Base-by-base conservation (phyloP, 2,797 vertebrate species). In the Phoeniculus purpureus region DNA sequence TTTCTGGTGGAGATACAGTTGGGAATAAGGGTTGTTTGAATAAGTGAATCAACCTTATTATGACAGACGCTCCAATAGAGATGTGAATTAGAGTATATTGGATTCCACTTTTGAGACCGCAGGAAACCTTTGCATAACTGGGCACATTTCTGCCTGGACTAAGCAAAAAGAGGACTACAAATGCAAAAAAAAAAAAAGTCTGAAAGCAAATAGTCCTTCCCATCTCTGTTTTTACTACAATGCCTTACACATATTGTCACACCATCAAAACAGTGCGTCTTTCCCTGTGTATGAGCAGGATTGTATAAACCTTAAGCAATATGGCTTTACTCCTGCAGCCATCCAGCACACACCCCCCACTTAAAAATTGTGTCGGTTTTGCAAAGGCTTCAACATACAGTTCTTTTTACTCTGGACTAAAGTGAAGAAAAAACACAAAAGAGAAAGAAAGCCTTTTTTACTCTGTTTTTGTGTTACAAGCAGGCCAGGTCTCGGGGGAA, bases 1-100 rank as follows among this genome's bases (percentile, higher is more conserved):
- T 97, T 97, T 97, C 94, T 93, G 94, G 89, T 67, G 70, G 92
- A 96, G 92, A 94, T 95, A 83, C 90, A 94, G 51, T 77, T 95
- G 96, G 93, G 94, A 97, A 95, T 96, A 94, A 90, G 72, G 25
- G 58, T 89, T 81, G 90, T 89, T 96, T 93, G 83, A 97, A 92
- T 88, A 97, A 94, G 58, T 74, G 77, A 96, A 95, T 94, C 95
- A 95, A 92, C 77, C 68, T 96, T 91, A 92, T 93, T 97, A 94
- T 95, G 92, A 96, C 70, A 93, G 60, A 92, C 64, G 56, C 34
- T 93, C 86, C 93, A 91, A 93, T 78, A 95, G 62, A 95, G 83
- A 85, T 62, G 47, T 90, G 62, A 78, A 80, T 94, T 94, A 94
- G 26, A 84, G 90, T 94, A 80, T 92, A 94, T 79, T 79, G 89